Evolutionary conservation across 2,888 invertebrate species (phyloP).

Genomic region (Euplagia quadripunctaria): DNA sequence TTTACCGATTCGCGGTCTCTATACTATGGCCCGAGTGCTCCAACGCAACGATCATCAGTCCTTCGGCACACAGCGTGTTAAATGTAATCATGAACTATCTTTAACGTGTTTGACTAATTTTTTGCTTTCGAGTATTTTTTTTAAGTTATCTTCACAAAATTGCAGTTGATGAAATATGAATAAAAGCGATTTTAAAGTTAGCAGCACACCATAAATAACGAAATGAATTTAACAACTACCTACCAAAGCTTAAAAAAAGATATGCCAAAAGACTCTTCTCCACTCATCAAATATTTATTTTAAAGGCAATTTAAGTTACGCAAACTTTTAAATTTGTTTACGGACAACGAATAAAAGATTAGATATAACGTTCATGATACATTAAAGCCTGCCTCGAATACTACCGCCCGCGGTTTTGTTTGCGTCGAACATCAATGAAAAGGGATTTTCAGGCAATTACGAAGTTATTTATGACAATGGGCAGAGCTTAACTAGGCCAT

Average conservation of each 20-base stretch:
- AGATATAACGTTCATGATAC: not conserved
- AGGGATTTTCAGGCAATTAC: not conserved
- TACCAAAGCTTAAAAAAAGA: constrained; percentile 1
- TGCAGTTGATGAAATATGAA: too few relatives aligned
- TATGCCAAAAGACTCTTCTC: not conserved
- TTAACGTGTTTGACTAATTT: too few relatives aligned
- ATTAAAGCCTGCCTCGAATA: not conserved
- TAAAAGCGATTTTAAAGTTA: not conserved
- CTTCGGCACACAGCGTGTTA: too few relatives aligned
- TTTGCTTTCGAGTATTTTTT: too few relatives aligned
- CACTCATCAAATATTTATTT: constrained; percentile 13
- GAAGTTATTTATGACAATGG: not conserved
- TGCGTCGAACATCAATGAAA: not conserved
- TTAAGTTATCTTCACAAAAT: too few relatives aligned
- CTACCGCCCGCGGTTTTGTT: not conserved
- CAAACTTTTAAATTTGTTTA: constrained; percentile 20
- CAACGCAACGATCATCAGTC: too few relatives aligned
- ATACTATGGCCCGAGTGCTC: too few relatives aligned
- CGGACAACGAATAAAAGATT: constrained; percentile 2
- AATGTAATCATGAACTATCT: too few relatives aligned
- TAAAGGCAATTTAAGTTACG: constrained; percentile 16
- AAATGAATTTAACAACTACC: not conserved
- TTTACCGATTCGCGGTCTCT: too few relatives aligned
- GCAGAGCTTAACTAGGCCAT: not conserved
- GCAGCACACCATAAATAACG: not conserved